Conservation (phyloP, 2,888 invertebrate genomes). For the Pandemis heparana region DNA sequence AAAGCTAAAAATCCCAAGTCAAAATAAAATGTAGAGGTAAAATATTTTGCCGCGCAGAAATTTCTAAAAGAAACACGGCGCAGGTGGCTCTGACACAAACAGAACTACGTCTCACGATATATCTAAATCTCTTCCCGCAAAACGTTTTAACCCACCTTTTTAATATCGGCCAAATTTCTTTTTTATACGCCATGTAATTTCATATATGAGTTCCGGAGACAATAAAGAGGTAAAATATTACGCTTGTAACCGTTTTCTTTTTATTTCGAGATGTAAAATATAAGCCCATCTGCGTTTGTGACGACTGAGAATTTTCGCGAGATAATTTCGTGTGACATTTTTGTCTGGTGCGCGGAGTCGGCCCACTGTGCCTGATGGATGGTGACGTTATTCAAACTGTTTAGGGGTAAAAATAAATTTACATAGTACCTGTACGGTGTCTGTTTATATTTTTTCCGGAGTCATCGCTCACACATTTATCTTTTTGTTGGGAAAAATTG, state of each 20-base stretch:
- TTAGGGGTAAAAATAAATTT: conserved; percentile 45
- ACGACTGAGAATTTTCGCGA: conserved; percentile 49
- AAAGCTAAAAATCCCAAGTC: conserved; percentile 29
- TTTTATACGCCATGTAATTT: conserved; percentile 46
- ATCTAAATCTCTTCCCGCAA: conserved; percentile 47
- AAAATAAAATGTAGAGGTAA: conserved; percentile 33
- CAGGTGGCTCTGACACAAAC: conserved; percentile 40
- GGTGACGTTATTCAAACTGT: conserved; percentile 45
- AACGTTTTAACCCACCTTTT: conserved; percentile 45
- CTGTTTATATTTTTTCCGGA: conserved; percentile 43
- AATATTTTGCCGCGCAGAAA: conserved; percentile 35
- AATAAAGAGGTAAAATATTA: conserved; percentile 52
- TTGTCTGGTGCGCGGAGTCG: conserved; percentile 37
- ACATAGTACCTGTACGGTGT: conserved; percentile 43
- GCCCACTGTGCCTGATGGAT: conserved; percentile 49
- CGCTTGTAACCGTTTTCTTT: conserved; percentile 51
- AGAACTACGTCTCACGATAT: conserved; percentile 44
- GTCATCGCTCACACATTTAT: conserved; percentile 43
- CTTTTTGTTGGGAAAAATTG: conserved; percentile 41
- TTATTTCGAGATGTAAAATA: conserved; percentile 54
- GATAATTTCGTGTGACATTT: conserved; percentile 48
- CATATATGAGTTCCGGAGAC: conserved; percentile 48
- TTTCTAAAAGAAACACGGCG: conserved; percentile 40
- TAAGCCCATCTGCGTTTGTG: conserved; percentile 48
- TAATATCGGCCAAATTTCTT: conserved; percentile 43